Base-by-base conservation (phyloP, 92 coral and sea anemone genomes). In the Paramuricea clavata region DNA sequence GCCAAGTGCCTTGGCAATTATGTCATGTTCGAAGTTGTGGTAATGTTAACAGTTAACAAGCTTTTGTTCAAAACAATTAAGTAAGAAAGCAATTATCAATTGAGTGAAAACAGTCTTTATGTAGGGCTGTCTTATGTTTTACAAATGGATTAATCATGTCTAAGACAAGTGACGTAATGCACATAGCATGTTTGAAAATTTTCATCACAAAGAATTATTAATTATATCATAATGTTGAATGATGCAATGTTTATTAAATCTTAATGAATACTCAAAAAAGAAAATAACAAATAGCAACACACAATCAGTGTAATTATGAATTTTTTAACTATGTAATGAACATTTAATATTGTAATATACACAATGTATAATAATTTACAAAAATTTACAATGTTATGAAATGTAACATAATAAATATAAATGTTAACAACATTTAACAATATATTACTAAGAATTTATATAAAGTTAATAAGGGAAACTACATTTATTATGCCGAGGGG, bases 1-100 rank as follows among this genome's bases (percentile, higher is more conserved):
- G 87, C n/a, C 70, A 71, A 65, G 74, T 84, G 62, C 82, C 81
- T 15, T 84, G 88, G 88, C 81, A 84, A 33, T 36, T 84, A 25
- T 35, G 60, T 22, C 88, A 73, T 57, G 81, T 84, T 23, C 76
- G 81, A 84, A 70, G 43, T 39, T 84, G 74, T 56, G 73, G 88
- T 52, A 42, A 5, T 33, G 49, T 34, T 32, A 69, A 69, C 27
- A 32, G 17, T 39, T 69, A 69, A 39, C 72, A 69, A 39, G 27
- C 23, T 69, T 21, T 33, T 65, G 32, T 65, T 32, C 73, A 65
- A 39, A 32, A 39, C 16, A 32, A 32, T 10, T 1, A 17, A 32
- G 3, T 12, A 21, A 32, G 27, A 33, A 69, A 31, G 43, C 7
- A 69, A 32, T 34, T 69, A 32, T 19, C 11, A 69, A 39, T 69